Evolutionary conservation across 1,140 invertebrate genomes (phyloP), one percentile per base, ranked within the genome.

Genomic region (Schlechtendalia chinensis): DNA sequence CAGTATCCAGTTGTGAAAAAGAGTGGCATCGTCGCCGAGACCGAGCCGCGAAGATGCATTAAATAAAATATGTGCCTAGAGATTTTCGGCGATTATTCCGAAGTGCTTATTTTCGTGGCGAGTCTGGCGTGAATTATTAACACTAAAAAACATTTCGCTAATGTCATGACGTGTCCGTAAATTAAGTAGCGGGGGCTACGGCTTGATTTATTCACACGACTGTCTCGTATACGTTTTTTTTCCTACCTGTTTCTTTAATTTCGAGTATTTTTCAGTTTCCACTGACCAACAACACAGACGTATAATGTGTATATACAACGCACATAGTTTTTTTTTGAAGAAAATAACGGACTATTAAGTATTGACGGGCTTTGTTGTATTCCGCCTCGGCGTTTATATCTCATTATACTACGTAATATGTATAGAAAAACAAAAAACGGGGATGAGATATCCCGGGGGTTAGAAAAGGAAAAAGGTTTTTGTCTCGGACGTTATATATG

Each of bases 201-300:
- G 5, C 67, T 50, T 59, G 32, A 47, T 77, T 59, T 77, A 47
- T 77, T 10, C 54, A 22, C 16, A 45, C 29, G 29, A 39, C 1
- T 59, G 17, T 63, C 6, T 61, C 1, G 6, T 39, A 27, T 56
- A 17, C 32, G 8, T 12, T 16, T 67, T 69, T 45, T 75, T 59
- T 75, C 59, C 47, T 77, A 29, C 22, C 58, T 5, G 24, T 79
- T 50, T 59, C 16, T 16, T 72, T 54, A n/a, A 54, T 72, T 53
- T 50, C 22, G 6, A 47, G 65, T 17, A 27, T 50, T 8, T 50
- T n/a, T n/a, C 8, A 50, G 6, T 69, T 69, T 69, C 0, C 45
- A 24, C 8, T 0, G 2, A 47, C 11, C 1, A 45, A 45, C 12
- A 14, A 45, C n/a, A 67, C 6, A 17, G 0, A 17, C 50, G 14